Conservation (phyloP, 2,888 invertebrate genomes). For the Aleiodes alternator region DNA sequence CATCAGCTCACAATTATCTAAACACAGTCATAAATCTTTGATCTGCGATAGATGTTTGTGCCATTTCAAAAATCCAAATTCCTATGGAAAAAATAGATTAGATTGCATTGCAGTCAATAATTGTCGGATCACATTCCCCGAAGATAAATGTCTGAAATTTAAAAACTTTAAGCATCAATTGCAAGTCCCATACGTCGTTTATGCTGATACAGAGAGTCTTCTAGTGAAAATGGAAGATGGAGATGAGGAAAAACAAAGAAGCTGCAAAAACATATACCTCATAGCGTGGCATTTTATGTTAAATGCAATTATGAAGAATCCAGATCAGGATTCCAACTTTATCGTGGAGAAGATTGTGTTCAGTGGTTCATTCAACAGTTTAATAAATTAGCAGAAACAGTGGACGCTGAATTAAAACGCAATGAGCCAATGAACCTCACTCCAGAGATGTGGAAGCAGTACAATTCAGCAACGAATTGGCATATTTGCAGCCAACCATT, state of each 20-base stretch:
- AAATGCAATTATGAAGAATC: too few species aligned
- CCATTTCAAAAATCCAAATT: not conserved
- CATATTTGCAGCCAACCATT: conserved; percentile 49
- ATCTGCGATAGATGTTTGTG: conserved; percentile 26
- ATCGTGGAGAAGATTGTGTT: conserved; percentile 43
- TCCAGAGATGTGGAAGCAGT: not conserved
- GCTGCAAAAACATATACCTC: too few species aligned
- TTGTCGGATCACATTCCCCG: conserved; percentile 25
- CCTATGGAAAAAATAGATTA: not conserved
- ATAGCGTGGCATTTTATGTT: too few species aligned
- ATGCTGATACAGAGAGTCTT: conserved; percentile 50
- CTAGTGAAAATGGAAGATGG: conserved; percentile 35
- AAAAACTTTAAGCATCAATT: conserved; percentile 46
- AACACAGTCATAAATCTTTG: not conserved
- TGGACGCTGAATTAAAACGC: not conserved
- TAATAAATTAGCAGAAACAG: not conserved
- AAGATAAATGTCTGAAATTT: conserved; percentile 28
- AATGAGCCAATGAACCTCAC: not conserved
- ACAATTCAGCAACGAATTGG: conserved; percentile 38
- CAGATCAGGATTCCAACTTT: not conserved
- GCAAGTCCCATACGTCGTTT: conserved; percentile 47
- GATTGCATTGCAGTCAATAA: conserved; percentile 2
- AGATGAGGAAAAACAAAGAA: conserved; percentile 1
- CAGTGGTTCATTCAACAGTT: conserved; percentile 48
- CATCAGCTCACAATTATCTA: not conserved